A percentile compares a stretch with the other conserved stretches of the same genome.
These are phyloP conservation scores for Tuberolachnus salignus DNA, from an alignment of 2,888 invertebrate species.

Conservation along the genomic window DNA sequence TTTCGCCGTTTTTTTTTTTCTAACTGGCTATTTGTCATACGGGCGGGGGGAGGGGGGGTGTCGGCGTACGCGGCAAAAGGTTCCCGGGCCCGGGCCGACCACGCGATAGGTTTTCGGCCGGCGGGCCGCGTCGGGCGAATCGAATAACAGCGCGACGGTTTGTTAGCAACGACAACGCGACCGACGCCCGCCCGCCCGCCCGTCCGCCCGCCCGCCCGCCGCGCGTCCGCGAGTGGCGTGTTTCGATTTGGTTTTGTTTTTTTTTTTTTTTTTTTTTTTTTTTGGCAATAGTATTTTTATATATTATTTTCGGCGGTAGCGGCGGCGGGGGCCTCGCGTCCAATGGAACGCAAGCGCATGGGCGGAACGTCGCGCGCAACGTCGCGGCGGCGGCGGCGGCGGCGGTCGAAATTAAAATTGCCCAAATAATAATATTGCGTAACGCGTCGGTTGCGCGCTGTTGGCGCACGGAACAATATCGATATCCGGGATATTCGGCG, in stretches of 20 bases:
- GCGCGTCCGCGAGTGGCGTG: too few relatives aligned
- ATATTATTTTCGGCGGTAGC: neutral
- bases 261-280: slow-evolving; percentile 5
- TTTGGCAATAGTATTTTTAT: slow-evolving; percentile 22
- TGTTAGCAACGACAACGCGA: neutral
- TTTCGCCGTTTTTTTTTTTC: neutral
- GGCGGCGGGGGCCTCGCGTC: slow-evolving; percentile 22
- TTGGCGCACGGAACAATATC: too few relatives aligned
- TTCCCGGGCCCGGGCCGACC: neutral
- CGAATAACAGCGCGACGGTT: neutral
- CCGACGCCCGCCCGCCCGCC: neutral
- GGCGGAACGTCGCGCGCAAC: slow-evolving; percentile 33
- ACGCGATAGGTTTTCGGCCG: neutral
- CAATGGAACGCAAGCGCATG: slow-evolving; percentile 31
- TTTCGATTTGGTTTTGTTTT: too few relatives aligned
- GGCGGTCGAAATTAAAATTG: neutral
- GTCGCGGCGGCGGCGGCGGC: neutral
- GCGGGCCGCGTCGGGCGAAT: neutral
- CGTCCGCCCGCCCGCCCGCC: too few relatives aligned
- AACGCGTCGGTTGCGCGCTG: neutral
- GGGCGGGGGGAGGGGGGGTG: too few relatives aligned
- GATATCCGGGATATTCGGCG: too few relatives aligned
- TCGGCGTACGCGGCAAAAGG: neutral
- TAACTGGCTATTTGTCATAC: neutral
- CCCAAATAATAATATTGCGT: neutral